Percentiles rank a stretch among this genome's conserved stretches.
Conservation (phyloP, 2,888 invertebrate genomes). For the Hyles lineata region DNA sequence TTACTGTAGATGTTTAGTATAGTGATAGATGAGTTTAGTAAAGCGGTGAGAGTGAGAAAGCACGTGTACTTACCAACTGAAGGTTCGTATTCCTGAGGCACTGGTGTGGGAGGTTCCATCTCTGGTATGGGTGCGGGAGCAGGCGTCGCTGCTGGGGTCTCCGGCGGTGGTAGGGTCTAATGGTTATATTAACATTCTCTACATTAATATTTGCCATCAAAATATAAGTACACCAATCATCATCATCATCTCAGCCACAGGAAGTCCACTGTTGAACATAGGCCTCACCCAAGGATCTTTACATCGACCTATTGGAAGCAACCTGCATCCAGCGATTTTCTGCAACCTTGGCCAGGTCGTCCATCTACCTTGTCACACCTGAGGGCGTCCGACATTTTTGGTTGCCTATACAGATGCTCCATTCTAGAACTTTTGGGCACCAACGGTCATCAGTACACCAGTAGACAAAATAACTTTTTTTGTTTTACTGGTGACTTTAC, state of each 20-base stretch:
- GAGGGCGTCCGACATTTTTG: too few species aligned
- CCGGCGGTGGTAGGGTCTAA: conserved; percentile 64
- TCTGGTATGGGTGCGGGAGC: conserved; percentile 48
- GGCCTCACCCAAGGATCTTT: too few species aligned
- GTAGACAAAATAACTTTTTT: too few species aligned
- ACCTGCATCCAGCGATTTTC: too few species aligned
- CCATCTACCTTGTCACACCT: background rate
- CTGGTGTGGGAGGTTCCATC: conserved; percentile 78
- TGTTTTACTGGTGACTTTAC: too few species aligned
- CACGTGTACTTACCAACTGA: conserved; percentile 70
- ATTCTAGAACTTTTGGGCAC: too few species aligned
- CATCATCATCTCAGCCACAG: too few species aligned
- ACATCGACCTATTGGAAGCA: too few species aligned
- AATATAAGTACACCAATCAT: background rate
- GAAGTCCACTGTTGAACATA: too few species aligned
- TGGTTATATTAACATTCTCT: background rate
- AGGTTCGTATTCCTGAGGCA: conserved; percentile 81
- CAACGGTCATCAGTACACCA: too few species aligned
- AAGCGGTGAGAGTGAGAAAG: background rate
- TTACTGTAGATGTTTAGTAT: background rate
- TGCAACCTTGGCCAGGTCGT: too few species aligned
- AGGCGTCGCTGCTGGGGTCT: conserved; percentile 70
- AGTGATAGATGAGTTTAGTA: conserved; percentile 4
- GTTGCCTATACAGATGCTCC: too few species aligned
- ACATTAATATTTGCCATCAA: background rate